Evolutionary conservation across 2,888 invertebrate species (phyloP).

Genomic region (Crossocerus cetratus): DNA sequence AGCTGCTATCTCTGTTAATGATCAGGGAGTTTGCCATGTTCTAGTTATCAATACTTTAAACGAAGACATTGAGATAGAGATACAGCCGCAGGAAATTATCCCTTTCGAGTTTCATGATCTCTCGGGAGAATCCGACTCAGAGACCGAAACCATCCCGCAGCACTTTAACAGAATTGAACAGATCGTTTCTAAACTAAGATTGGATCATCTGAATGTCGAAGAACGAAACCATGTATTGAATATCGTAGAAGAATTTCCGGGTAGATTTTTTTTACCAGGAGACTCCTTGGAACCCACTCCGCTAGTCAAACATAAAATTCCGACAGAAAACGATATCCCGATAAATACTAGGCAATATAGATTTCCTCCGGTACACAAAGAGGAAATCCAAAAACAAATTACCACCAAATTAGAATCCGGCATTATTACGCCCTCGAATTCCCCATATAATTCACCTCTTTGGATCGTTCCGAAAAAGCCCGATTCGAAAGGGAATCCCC

Average conservation of each 20-base stretch:
- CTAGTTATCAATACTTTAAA: not conserved
- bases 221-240: not conserved
- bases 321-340: not conserved
- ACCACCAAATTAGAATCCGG: not conserved
- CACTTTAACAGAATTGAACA: not conserved
- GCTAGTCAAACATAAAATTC: not conserved
- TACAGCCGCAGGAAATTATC: not conserved
- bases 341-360: not conserved
- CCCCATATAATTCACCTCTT: conserved; percentile 1
- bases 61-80: not conserved
- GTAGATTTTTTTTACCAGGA: not conserved
- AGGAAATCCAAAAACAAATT: not conserved
- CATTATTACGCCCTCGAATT: conserved; percentile 5
- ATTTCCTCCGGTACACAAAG: not conserved
- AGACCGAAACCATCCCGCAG: too few relatives aligned
- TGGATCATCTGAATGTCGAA: conserved; percentile 3
- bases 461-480: not conserved
- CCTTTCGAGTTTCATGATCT: not conserved
- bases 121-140: not conserved
- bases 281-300: not conserved
- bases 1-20: too few relatives aligned
- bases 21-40: too few relatives aligned
- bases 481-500: not conserved
- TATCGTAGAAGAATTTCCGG: not conserved
- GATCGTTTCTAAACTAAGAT: not conserved